Percentiles rank a stretch among this genome's conserved stretches.
Evolutionary conservation across 2,888 invertebrate genomes (phyloP).

Genomic region (Stenodera caucasica): DNA sequence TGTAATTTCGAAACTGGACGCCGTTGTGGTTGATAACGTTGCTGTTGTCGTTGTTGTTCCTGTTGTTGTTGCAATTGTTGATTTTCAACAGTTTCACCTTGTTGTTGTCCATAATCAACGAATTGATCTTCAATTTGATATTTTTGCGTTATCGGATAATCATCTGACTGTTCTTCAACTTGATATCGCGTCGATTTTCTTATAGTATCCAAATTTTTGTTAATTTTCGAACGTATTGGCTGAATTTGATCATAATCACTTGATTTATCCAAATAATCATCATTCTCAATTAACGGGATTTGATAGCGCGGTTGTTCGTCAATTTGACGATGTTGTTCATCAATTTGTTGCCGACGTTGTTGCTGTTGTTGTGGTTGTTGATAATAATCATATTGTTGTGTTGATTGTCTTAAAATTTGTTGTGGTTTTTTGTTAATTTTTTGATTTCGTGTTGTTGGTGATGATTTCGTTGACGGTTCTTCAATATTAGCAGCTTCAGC

Average conservation of each 20-base stretch:
- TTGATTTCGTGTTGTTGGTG: slow-evolving; percentile 15
- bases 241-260: background rate
- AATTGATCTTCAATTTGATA: slow-evolving; percentile 17
- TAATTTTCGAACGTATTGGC: background rate
- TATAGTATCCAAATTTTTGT: background rate
- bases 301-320: slow-evolving; percentile 15
- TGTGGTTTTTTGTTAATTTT: slow-evolving; percentile 9
- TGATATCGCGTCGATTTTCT: slow-evolving; percentile 19
- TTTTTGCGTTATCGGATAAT: slow-evolving; percentile 16
- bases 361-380: slow-evolving; percentile 16
- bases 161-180: slow-evolving; percentile 17
- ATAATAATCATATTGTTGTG: slow-evolving; percentile 18
- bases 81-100: background rate
- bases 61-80: background rate
- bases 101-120: slow-evolving; percentile 15
- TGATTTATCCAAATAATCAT: background rate
- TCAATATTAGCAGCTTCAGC: slow-evolving; percentile 16
- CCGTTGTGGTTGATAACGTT: background rate
- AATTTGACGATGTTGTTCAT: too few species aligned
- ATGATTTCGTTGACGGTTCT: slow-evolving; percentile 12
- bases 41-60: background rate
- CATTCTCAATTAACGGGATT: background rate
- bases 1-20: slow-evolving; percentile 12
- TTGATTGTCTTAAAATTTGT: background rate
- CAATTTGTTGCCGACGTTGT: slow-evolving; percentile 10